These are phyloP conservation scores for Chroicocephalus ridibundus DNA, from an alignment of 2,113 vertebrate species.

Conservation along the genomic window DNA sequence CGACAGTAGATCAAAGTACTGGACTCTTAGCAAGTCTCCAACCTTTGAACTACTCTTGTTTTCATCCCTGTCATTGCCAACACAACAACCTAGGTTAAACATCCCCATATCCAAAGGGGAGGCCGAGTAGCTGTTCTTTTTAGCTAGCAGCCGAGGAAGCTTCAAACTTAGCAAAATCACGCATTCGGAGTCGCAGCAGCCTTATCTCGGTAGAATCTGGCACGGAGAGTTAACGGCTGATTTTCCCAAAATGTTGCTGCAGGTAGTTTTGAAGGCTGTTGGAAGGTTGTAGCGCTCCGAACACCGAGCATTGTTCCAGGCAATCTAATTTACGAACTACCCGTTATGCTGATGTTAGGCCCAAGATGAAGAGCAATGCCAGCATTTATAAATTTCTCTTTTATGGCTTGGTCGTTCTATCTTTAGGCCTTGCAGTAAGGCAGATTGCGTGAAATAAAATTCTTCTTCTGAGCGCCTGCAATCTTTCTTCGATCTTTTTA, in stretches of 20 bases:
- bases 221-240: neutral
- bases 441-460: neutral
- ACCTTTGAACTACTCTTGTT: conserved; percentile 65
- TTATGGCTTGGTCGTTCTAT: neutral
- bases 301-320: neutral
- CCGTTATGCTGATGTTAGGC: neutral
- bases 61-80: conserved; percentile 56
- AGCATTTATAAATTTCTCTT: conserved; percentile 14
- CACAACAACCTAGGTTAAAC: conserved; percentile 56
- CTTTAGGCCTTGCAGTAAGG: neutral
- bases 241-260: neutral
- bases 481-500: neutral
- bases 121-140: neutral
- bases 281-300: neutral
- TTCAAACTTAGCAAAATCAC: neutral
- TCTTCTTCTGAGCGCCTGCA: neutral
- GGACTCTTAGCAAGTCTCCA: conserved; percentile 60
- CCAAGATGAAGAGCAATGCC: neutral
- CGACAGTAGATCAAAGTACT: conserved; percentile 75
- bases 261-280: conserved; percentile 28
- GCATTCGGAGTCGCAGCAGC: neutral
- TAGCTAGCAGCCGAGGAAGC: neutral
- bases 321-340: neutral
- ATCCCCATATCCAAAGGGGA: conserved; percentile 41
- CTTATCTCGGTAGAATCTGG: neutral